A percentile compares a stretch with the other conserved stretches of the same genome.
phyloP scores from a whole-genome alignment of 1,140 invertebrate species.

The Battus philenor region DNA sequence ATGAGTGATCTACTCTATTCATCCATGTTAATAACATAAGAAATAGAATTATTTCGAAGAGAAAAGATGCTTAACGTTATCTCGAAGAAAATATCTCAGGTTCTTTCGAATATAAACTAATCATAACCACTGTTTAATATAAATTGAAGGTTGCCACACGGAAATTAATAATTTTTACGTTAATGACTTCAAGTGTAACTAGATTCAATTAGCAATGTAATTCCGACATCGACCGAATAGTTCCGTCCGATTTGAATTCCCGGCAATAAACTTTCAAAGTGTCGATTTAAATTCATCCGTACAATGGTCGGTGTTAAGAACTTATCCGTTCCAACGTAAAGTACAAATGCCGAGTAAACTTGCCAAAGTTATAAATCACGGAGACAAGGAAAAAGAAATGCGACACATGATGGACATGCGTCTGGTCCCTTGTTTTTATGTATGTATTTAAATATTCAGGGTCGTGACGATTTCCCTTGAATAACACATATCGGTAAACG shows the following conservation, averaged over 20 bases:
- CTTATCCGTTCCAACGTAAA: not conserved
- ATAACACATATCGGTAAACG: constrained; percentile 14
- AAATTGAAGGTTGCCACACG: no score
- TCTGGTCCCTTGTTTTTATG: constrained; percentile 12
- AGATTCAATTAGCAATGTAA: constrained; percentile 67
- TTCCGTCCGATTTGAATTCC: constrained; percentile 47
- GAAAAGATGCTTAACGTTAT: no score
- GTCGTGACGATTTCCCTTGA: constrained; percentile 10
- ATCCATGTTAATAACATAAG: no score
- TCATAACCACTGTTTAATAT: no score
- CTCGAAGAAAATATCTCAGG: no score
- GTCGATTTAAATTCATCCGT: constrained; percentile 16
- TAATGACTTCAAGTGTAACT: constrained; percentile 52
- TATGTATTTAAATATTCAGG: constrained; percentile 12
- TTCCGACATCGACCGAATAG: constrained; percentile 28
- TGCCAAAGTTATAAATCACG: constrained; percentile 9
- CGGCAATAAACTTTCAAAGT: constrained; percentile 35
- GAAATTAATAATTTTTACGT: no score
- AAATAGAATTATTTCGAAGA: no score
- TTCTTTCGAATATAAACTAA: no score
- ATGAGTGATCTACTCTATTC: no score
- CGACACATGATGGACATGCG: constrained; percentile 11
- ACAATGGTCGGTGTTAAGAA: not conserved
- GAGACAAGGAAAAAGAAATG: constrained; percentile 9
- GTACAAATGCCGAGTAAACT: not conserved